Conservation (phyloP, 2,888 invertebrate species). For the Elgonia sp. region DNA sequence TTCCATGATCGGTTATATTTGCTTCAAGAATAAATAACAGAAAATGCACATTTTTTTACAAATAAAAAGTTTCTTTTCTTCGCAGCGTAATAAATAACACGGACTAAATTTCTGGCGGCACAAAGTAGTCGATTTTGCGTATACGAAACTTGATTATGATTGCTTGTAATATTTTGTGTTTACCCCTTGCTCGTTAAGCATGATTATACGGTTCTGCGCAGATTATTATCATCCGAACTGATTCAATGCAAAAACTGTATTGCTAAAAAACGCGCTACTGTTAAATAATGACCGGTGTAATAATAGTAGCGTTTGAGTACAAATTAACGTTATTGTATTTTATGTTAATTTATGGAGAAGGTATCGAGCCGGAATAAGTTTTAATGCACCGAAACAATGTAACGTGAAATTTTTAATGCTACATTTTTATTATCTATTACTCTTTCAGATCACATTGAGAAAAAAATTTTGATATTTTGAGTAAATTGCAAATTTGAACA, state of each 20-base stretch:
- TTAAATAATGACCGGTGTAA: conserved; percentile 35
- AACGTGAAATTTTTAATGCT: background rate
- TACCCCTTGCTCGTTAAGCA: conserved; percentile 47
- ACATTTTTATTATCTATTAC: no score
- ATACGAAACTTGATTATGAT: conserved; percentile 37
- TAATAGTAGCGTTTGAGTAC: conserved; percentile 14
- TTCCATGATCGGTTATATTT: no score
- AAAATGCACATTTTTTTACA: background rate
- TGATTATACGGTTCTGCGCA: conserved; percentile 54
- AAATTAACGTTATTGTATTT: conserved; percentile 25
- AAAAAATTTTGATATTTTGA: background rate
- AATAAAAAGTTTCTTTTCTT: no score
- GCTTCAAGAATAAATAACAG: background rate
- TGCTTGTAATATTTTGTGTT: conserved; percentile 60
- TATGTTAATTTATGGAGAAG: conserved; percentile 44
- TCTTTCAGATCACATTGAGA: background rate
- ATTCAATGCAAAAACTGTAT: conserved; percentile 34
- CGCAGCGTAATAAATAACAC: background rate
- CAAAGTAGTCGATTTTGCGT: background rate
- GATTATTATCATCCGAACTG: conserved; percentile 51
- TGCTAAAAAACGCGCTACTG: conserved; percentile 44
- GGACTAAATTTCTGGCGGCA: background rate
- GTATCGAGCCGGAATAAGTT: background rate
- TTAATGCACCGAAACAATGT: background rate
- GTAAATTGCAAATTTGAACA: no score